Conservation (phyloP, 2,888 invertebrate species). For the Cosmopolites sordidus region DNA sequence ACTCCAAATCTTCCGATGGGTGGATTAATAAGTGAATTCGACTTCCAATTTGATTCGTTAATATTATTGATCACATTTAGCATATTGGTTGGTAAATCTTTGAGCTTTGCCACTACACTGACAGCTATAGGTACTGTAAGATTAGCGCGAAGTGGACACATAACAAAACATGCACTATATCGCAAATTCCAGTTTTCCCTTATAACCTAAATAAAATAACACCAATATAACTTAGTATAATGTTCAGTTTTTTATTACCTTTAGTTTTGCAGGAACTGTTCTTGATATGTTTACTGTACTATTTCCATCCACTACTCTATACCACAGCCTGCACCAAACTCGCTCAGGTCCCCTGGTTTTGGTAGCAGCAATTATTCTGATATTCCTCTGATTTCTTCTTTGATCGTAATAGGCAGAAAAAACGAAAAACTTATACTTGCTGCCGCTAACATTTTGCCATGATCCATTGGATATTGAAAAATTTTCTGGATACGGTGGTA, state of each 20-base stretch:
- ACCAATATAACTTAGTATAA: too few species aligned
- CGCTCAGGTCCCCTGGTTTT: constrained; percentile 79
- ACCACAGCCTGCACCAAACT: constrained; percentile 78
- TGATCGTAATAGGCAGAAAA: constrained; percentile 87
- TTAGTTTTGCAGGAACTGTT: constrained; percentile 71
- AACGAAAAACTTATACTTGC: constrained; percentile 85
- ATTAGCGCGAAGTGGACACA: constrained; percentile 69
- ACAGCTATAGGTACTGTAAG: constrained; percentile 63
- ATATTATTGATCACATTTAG: constrained; percentile 60
- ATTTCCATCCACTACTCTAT: constrained; percentile 47
- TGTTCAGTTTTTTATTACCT: constrained; percentile 51
- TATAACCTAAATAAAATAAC: constrained; percentile 58
- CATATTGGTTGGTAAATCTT: constrained; percentile 61
- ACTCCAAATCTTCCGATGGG: constrained; percentile 58
- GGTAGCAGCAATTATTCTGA: constrained; percentile 83
- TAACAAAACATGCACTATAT: constrained; percentile 85
- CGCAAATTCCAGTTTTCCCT: constrained; percentile 92
- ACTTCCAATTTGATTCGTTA: constrained; percentile 47
- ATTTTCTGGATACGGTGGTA: constrained; percentile 62
- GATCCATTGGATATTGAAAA: constrained; percentile 67
- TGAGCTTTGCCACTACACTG: constrained; percentile 61
- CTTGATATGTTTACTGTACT: constrained; percentile 47
- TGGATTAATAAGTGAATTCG: constrained; percentile 44
- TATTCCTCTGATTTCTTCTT: constrained; percentile 60
- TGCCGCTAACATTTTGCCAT: constrained; percentile 74